Conservation (phyloP, 2,113 vertebrate genomes). For the Cranoglanis bouderius region DNA sequence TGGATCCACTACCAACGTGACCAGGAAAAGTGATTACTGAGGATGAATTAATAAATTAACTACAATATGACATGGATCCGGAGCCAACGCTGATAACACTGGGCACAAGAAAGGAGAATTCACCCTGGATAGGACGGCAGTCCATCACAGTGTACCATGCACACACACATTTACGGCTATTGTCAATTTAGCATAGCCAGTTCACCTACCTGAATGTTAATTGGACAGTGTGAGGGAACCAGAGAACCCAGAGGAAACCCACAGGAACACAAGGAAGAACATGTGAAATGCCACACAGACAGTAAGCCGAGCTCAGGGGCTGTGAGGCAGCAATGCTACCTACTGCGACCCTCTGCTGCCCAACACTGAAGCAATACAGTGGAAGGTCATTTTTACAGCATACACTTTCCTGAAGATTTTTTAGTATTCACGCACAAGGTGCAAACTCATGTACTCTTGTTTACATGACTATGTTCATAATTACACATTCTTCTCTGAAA, state of each 20-base stretch:
- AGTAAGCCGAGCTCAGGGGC: not conserved
- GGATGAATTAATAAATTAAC: not conserved
- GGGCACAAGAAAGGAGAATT: not conserved
- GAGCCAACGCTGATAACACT: not conserved
- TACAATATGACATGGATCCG: not conserved
- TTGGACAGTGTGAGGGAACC: not conserved
- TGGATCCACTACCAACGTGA: not conserved
- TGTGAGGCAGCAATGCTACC: not conserved
- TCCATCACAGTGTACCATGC: not conserved
- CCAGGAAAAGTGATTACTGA: not conserved
- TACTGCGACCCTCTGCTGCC: not conserved
- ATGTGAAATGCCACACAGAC: not conserved
- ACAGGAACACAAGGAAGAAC: not conserved
- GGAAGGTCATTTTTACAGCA: not conserved
- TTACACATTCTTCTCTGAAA: not conserved
- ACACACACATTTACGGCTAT: not conserved
- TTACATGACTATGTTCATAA: not conserved
- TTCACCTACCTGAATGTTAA: not conserved
- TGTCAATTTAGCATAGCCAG: not conserved
- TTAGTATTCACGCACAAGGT: not conserved
- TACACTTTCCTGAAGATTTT: not conserved
- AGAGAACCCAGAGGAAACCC: not conserved
- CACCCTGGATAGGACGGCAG: not conserved
- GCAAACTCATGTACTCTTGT: not conserved
- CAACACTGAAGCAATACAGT: not conserved